Conservation (phyloP, 2,888 invertebrate species). For the Venustoraphidia nigricollis region DNA sequence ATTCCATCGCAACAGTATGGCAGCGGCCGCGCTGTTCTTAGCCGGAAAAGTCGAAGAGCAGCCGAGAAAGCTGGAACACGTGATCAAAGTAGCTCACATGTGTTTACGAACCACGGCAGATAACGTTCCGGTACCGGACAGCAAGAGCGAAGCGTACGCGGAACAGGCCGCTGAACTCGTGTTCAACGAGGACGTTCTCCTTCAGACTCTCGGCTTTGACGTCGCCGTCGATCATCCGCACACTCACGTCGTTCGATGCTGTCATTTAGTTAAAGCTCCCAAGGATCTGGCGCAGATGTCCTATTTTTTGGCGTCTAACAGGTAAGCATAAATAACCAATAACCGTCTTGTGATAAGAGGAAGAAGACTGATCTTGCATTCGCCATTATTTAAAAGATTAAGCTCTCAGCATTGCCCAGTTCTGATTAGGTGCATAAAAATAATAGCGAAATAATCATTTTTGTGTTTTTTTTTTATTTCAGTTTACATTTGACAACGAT, state of each 20-base stretch:
- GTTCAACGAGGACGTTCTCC: conserved; percentile 89
- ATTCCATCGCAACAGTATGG: conserved; percentile 88
- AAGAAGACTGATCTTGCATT: no score
- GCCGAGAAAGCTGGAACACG: conserved; percentile 92
- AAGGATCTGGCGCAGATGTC: conserved; percentile 96
- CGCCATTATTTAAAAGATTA: no score
- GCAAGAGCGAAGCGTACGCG: conserved; percentile 48
- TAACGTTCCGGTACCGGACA: conserved; percentile 59
- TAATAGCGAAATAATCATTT: background rate
- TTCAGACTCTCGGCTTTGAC: conserved; percentile 96
- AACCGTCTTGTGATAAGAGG: no score
- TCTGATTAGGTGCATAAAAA: background rate
- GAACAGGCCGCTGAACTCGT: conserved; percentile 85
- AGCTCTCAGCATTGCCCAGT: no score
- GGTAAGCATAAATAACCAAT: conserved; percentile 33
- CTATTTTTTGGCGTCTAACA: conserved; percentile 97
- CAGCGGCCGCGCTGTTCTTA: conserved; percentile 86
- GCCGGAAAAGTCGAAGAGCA: conserved; percentile 98
- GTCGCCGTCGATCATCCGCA: conserved; percentile 97
- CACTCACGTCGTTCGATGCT: conserved; percentile 74
- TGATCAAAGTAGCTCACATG: conserved; percentile 78
- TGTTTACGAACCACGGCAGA: conserved; percentile 60
- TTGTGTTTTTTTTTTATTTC: conserved; percentile 24
- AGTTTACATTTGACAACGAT: conserved; percentile 95
- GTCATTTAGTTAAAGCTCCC: conserved; percentile 46